These are phyloP conservation scores for Tethya wilhelma DNA, from an alignment of 37 sponge, comb jelly and placozoan species.

Conservation along the genomic window DNA sequence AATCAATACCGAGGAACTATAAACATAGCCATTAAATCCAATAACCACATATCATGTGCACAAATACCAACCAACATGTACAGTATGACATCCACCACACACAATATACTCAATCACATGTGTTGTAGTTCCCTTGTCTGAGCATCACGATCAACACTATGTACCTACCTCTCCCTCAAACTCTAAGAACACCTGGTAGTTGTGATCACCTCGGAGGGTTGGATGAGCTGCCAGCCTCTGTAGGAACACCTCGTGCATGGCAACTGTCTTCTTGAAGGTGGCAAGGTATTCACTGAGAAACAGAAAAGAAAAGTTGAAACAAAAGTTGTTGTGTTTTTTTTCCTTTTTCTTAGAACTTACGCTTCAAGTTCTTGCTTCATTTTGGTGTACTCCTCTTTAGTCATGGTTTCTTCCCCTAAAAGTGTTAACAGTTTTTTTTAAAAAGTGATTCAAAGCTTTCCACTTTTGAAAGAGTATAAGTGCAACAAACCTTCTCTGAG, in stretches of 20 bases:
- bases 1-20: not conserved
- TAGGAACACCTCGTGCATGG: constrained; percentile 98
- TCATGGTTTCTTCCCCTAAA: constrained; percentile 90
- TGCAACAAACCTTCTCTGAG: constrained; percentile 77
- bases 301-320: not conserved
- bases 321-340: constrained; percentile 1
- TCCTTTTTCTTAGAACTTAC: constrained; percentile 69
- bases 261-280: constrained; percentile 98
- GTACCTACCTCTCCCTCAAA: constrained; percentile 89
- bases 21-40: not conserved
- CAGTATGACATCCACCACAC: not conserved
- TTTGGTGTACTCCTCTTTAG: constrained; percentile 94
- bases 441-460: not conserved
- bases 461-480: not conserved
- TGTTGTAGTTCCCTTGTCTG: not conserved
- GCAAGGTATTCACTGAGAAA: constrained; percentile 93
- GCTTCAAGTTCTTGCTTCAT: constrained; percentile 97
- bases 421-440: not conserved
- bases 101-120: not conserved
- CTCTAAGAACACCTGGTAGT: constrained; percentile 92
- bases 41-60: not conserved
- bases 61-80: not conserved
- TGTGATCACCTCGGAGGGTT: constrained; percentile 77
- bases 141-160: too few relatives aligned
- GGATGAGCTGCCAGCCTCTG: constrained; percentile 88